These are phyloP conservation scores for Chymomyza caudatula DNA, from an alignment of 2,888 invertebrate species.

Conservation along the genomic window DNA sequence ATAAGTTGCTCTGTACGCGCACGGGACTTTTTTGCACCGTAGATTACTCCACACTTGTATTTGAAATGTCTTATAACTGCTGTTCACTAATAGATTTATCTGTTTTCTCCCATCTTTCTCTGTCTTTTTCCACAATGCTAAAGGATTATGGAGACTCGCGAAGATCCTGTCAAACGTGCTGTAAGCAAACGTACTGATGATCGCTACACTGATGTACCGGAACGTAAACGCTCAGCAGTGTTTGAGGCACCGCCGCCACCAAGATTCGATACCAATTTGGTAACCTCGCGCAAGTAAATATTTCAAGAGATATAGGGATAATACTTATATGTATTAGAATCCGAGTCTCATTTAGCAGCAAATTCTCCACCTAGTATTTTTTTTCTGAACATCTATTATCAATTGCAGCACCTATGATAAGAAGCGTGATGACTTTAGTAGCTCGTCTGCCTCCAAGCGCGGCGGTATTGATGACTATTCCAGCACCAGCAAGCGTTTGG, in stretches of 20 bases:
- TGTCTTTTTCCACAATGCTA: conserved; percentile 19
- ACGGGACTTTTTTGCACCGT: background rate
- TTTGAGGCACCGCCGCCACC: conserved; percentile 79
- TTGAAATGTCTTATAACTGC: background rate
- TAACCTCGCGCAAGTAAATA: conserved; percentile 72
- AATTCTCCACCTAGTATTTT: background rate
- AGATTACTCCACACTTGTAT: background rate
- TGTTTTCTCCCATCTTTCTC: conserved; percentile 50
- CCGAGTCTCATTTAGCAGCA: too few species aligned
- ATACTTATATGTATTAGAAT: too few species aligned
- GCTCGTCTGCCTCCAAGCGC: conserved; percentile 70
- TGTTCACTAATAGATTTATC: conserved; percentile 7
- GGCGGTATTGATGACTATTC: conserved; percentile 71
- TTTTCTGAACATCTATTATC: too few species aligned
- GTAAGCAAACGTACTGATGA: conserved; percentile 76
- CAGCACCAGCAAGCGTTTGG: conserved; percentile 65
- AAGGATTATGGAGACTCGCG: conserved; percentile 77
- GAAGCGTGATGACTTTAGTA: conserved; percentile 76
- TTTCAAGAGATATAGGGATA: background rate
- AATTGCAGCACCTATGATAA: conserved; percentile 69
- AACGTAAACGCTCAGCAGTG: conserved; percentile 75
- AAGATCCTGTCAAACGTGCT: conserved; percentile 76
- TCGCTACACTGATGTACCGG: conserved; percentile 72
- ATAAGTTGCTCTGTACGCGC: background rate
- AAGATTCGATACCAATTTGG: conserved; percentile 76